phyloP scores from a whole-genome alignment of 1,140 invertebrate species.

The Leptonema lineaticorne region DNA sequence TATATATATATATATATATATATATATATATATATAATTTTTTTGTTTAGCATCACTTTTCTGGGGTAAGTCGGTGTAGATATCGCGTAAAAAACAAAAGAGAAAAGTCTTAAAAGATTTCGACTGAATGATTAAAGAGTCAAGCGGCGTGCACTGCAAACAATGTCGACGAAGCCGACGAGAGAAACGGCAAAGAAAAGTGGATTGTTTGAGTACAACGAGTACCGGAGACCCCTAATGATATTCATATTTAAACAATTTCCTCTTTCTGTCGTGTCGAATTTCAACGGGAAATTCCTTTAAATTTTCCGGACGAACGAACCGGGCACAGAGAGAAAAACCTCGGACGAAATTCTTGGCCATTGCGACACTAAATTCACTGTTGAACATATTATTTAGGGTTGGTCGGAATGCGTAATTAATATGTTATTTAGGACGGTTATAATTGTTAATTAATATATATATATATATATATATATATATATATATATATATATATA shows the following conservation, averaged over 20 bases:
- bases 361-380: no score
- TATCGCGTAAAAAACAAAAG: background rate
- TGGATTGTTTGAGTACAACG: conserved; percentile 38
- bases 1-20: background rate
- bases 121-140: conserved; percentile 28
- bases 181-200: conserved; percentile 32
- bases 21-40: no score
- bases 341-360: no score
- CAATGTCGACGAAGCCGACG: conserved; percentile 20
- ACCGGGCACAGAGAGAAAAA: background rate
- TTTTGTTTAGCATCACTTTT: no score
- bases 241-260: conserved; percentile 43
- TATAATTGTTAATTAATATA: no score
- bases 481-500: no score
- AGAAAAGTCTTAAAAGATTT: conserved; percentile 23
- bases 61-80: background rate
- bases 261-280: conserved; percentile 10
- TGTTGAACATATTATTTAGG: no score
- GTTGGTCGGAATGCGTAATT: no score
- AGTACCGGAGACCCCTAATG: conserved; percentile 32
- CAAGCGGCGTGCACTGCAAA: conserved; percentile 24
- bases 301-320: conserved; percentile 8
- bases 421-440: no score
- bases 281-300: conserved; percentile 26
- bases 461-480: no score